A percentile compares a stretch with the other conserved stretches of the same genome.
Conservation (phyloP, 2,797 vertebrate species). For the Allobates femoralis region DNA sequence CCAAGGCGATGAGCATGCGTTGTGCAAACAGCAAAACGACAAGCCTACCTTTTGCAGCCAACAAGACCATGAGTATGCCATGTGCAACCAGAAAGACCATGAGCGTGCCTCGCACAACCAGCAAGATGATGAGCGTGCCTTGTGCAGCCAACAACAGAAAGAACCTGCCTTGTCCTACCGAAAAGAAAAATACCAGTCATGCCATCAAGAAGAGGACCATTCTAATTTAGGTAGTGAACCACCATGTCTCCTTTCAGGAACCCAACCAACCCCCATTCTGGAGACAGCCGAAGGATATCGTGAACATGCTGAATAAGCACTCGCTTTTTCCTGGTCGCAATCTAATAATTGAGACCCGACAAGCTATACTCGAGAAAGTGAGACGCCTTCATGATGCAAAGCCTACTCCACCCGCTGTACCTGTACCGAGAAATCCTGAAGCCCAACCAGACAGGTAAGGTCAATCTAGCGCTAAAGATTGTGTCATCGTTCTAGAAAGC, state of each 20-base stretch:
- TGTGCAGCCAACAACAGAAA: too few relatives aligned
- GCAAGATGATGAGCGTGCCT: too few relatives aligned
- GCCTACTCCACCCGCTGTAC: constrained; percentile 63
- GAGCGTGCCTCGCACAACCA: too few relatives aligned
- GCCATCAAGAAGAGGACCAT: neutral
- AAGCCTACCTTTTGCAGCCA: too few relatives aligned
- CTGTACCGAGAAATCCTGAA: constrained; percentile 36
- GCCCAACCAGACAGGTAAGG: constrained; percentile 27
- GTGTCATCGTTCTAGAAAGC: too few relatives aligned
- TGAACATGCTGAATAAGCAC: constrained; percentile 62
- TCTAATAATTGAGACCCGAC: constrained; percentile 67
- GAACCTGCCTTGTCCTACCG: too few relatives aligned
- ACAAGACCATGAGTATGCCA: too few relatives aligned
- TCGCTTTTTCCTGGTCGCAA: constrained; percentile 68
- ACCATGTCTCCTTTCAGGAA: constrained; percentile 37
- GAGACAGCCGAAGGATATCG: constrained; percentile 75
- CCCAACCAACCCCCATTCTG: constrained; percentile 70
- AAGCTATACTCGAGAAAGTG: constrained; percentile 61
- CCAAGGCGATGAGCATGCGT: too few relatives aligned
- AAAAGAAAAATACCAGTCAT: neutral
- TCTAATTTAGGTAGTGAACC: neutral
- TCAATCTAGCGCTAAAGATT: too few relatives aligned
- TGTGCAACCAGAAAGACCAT: too few relatives aligned
- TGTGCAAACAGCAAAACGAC: too few relatives aligned
- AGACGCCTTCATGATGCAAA: constrained; percentile 62